Evolutionary conservation across 2,113 vertebrate genomes (phyloP), one percentile per base, ranked within the genome.

Genomic region (Coracopsis vasa): DNA sequence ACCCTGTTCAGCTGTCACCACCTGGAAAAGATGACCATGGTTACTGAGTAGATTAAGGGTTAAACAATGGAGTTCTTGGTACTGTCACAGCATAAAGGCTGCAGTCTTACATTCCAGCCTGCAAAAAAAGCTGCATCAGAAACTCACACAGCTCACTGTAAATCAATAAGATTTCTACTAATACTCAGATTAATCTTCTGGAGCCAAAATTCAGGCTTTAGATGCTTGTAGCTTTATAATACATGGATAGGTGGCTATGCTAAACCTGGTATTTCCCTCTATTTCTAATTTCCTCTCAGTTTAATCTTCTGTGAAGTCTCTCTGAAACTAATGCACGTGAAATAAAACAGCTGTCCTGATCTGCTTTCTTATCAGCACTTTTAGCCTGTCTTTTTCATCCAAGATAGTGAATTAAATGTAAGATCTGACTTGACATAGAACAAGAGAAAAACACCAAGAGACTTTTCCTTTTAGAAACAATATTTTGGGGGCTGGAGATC

Each of bases 291-390:
- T 92, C 61, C 93, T 91, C 95, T 89, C 77, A n/a, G 89, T 77
- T 94, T 94, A 95, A 56, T 94, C 95, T 97, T 95, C 83, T 62
- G 3, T 65, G 69, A 89, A 85, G 78, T 93, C 72, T 69, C 50
- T 20, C 67, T 92, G 74, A 80, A 94, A 95, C 93, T 96, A 94
- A 65, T 91, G 93, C 79, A 94, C 83, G 70, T 85, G 88, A 91
- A 93, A 92, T 80, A 87, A 93, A 97, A 62, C 80, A 94, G 73
- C 93, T 86, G 90, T 65, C 86, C 70, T 86, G 39, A 86, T 92
- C 67, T 78, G 37, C 92, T 97, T 95, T 87, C 79, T 96, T 96
- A 91, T 78, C 95, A 95, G 94, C 80, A 94, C 93, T 91, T 88
- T 85, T 61, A 95, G 78, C 91, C 96, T 89, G 80, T 89, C 91